phyloP scores from a whole-genome alignment of 2,888 invertebrate species.

The Eubasilissa splendida region DNA sequence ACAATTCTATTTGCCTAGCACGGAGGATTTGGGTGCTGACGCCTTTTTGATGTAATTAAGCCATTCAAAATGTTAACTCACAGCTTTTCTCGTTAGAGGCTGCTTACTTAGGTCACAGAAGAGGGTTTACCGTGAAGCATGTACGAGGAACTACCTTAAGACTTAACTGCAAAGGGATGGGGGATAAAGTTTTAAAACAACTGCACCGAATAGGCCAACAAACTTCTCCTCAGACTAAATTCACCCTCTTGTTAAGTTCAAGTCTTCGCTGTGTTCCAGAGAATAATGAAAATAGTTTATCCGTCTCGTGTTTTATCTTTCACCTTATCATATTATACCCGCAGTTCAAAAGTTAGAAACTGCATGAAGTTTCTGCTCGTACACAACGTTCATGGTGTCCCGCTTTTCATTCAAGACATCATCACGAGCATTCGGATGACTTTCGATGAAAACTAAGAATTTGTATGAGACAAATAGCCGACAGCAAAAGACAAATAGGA shows the following conservation, averaged over 20 bases:
- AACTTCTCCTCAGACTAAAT: conserved; percentile 49
- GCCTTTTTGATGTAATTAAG: conserved; percentile 29
- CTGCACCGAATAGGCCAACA: conserved; percentile 55
- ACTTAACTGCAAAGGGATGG: conserved; percentile 49
- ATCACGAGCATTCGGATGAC: too few relatives aligned
- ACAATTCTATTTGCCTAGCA: too few relatives aligned
- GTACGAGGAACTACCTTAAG: conserved; percentile 44
- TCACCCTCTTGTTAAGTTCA: conserved; percentile 51
- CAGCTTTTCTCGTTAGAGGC: conserved; percentile 25
- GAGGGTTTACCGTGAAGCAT: conserved; percentile 7
- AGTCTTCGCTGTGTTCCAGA: conserved; percentile 39
- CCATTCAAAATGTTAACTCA: conserved; percentile 32
- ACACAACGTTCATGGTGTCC: conserved; percentile 14
- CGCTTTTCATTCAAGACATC: not conserved
- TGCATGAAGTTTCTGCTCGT: conserved; percentile 22
- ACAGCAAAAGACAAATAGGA: too few relatives aligned
- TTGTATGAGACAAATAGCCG: too few relatives aligned
- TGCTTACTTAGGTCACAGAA: conserved; percentile 23
- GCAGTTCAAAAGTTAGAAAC: conserved; percentile 24
- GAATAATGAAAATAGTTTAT: conserved; percentile 56
- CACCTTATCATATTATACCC: conserved; percentile 34
- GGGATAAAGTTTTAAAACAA: conserved; percentile 55
- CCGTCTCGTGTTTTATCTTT: conserved; percentile 33
- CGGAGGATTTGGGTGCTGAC: not conserved
- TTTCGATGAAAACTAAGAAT: too few relatives aligned